These are phyloP conservation scores for Alauda arvensis DNA, from an alignment of 2,797 vertebrate species.

Conservation along the genomic window DNA sequence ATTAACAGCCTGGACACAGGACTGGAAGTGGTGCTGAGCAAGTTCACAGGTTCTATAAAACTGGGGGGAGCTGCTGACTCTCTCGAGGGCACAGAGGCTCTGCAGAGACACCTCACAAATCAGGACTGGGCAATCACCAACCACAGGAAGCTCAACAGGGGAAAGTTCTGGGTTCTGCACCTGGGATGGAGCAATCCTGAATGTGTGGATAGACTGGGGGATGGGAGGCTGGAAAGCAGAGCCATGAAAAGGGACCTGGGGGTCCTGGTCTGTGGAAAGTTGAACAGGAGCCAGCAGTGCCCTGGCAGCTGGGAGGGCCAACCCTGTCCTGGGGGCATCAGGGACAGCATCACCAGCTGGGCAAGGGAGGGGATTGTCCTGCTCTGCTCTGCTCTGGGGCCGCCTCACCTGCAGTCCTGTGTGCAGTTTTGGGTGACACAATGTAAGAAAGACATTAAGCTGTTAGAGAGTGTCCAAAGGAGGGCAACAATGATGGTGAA, in stretches of 20 bases:
- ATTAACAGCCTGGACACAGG: accelerated
- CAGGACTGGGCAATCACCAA: not conserved
- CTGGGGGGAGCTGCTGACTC: not conserved
- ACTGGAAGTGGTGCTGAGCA: not conserved
- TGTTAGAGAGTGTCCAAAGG: not conserved
- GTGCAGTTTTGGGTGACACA: not conserved
- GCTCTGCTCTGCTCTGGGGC: not conserved
- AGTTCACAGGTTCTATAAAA: not conserved
- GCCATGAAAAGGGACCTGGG: not conserved
- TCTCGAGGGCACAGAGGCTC: not conserved
- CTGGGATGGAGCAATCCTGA: not conserved
- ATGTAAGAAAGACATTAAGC: not conserved
- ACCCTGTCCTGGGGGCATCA: not conserved
- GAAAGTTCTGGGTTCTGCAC: not conserved
- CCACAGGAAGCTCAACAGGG: not conserved
- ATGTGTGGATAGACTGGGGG: accelerated
- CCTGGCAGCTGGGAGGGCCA: not conserved
- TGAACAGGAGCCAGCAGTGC: not conserved
- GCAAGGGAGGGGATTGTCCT: not conserved
- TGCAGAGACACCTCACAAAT: not conserved
- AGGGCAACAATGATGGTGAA: not conserved
- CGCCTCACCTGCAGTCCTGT: accelerated
- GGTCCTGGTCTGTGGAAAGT: accelerated
- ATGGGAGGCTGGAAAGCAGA: not conserved
- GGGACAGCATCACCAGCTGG: accelerated